Conservation (phyloP, 2,888 invertebrate genomes). For the Cotesia congregata region DNA sequence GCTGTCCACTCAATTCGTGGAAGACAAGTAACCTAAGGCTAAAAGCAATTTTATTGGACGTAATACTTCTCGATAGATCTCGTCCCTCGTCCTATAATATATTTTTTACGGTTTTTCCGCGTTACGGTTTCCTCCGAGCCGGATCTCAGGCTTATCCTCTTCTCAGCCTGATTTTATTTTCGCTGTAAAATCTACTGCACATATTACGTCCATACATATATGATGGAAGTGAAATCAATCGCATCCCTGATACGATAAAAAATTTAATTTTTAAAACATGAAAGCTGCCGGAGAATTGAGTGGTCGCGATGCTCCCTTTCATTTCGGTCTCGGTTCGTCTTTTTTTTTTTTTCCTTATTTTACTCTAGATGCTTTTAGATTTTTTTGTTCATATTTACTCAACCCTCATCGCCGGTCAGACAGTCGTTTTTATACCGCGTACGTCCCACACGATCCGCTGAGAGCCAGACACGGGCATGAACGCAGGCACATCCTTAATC, state of each 20-base stretch:
- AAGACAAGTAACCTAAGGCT: conserved; percentile 50
- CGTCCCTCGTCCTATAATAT: conserved; percentile 12
- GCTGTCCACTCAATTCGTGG: conserved; percentile 11
- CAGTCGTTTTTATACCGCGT: conserved; percentile 39
- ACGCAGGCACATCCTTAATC: conserved; percentile 41
- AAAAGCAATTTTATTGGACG: conserved; percentile 63
- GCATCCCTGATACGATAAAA: conserved; percentile 5
- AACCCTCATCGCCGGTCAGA: conserved; percentile 25
- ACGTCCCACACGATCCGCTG: conserved; percentile 39
- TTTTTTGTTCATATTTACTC: conserved; percentile 21
- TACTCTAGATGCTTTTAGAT: neutral
- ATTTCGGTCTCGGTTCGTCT: conserved; percentile 11
- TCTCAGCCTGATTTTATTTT: conserved; percentile 15
- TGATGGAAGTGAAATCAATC: conserved; percentile 33
- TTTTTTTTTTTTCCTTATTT: conserved; percentile 21
- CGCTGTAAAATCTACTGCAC: conserved; percentile 10
- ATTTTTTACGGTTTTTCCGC: neutral
- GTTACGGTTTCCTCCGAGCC: neutral
- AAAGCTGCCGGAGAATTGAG: conserved; percentile 15
- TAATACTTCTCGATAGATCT: conserved; percentile 50
- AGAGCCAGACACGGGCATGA: conserved; percentile 25
- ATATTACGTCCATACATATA: conserved; percentile 14
- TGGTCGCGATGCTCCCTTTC: conserved; percentile 3
- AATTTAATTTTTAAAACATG: conserved; percentile 15
- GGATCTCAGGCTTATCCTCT: neutral